These are phyloP conservation scores for Mesoligia furuncula DNA, from an alignment of 2,888 invertebrate species.

Conservation along the genomic window DNA sequence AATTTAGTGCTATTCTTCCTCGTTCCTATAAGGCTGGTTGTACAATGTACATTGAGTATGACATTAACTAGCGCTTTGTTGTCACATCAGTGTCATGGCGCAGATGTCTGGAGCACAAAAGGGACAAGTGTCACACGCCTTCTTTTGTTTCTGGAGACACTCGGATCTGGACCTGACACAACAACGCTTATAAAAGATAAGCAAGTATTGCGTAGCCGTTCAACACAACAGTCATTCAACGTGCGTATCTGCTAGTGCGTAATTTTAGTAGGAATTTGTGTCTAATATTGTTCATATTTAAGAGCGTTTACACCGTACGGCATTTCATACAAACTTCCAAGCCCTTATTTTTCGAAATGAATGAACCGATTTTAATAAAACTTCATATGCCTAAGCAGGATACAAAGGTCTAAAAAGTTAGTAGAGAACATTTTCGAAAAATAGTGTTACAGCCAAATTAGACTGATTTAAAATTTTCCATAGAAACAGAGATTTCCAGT, in stretches of 20 bases:
- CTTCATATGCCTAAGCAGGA: no score
- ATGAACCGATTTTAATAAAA: no score
- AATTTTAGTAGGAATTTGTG: not conserved
- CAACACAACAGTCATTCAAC: slow-evolving; percentile 9
- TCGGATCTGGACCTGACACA: slow-evolving; percentile 31
- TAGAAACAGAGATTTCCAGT: no score
- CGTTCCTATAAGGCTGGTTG: slow-evolving; percentile 3
- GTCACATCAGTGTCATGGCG: slow-evolving; percentile 56
- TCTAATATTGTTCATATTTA: not conserved
- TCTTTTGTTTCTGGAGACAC: slow-evolving; percentile 51
- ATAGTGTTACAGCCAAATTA: no score
- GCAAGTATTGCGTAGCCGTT: slow-evolving; percentile 14
- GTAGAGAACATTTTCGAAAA: no score
- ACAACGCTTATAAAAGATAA: slow-evolving; percentile 28
- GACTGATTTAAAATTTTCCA: no score
- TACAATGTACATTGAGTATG: slow-evolving; percentile 27
- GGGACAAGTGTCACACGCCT: slow-evolving; percentile 43
- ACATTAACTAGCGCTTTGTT: slow-evolving; percentile 57
- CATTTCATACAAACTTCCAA: no score
- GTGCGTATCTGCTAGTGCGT: not conserved
- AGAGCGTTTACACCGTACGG: no score
- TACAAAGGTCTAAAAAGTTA: no score
- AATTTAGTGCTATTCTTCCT: slow-evolving; percentile 9
- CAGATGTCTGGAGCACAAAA: slow-evolving; percentile 47
- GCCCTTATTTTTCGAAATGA: no score